These are phyloP conservation scores for Oryzias celebensis DNA, from an alignment of 2,113 vertebrate genomes.

Conservation along the genomic window DNA sequence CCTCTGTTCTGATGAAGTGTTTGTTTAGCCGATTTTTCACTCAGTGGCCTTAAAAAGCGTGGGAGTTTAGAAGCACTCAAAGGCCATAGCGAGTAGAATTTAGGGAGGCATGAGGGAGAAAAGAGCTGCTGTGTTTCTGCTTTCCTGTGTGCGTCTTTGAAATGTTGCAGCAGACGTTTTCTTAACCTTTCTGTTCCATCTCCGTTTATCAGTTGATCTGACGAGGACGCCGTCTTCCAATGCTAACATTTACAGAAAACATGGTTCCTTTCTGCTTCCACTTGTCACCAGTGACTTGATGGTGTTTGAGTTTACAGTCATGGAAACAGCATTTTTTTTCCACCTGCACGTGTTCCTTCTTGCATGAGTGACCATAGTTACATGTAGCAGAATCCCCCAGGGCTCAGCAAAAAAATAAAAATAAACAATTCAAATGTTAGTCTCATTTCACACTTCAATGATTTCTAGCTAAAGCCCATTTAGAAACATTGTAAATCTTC, in stretches of 20 bases:
- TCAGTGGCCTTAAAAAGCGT: slow-evolving; percentile 64
- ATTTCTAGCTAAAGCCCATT: slow-evolving; percentile 51
- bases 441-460: slow-evolving; percentile 66
- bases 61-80: slow-evolving; percentile 68
- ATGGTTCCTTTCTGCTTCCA: background rate
- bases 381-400: slow-evolving; percentile 53
- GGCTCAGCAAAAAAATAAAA: slow-evolving; percentile 35
- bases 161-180: slow-evolving; percentile 53
- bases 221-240: slow-evolving; percentile 28
- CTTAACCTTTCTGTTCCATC: slow-evolving; percentile 51
- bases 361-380: slow-evolving; percentile 39
- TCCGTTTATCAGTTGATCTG: slow-evolving; percentile 25
- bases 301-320: slow-evolving; percentile 16
- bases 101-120: slow-evolving; percentile 26
- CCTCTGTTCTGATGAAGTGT: slow-evolving; percentile 68
- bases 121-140: slow-evolving; percentile 26
- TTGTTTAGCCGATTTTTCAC: slow-evolving; percentile 78
- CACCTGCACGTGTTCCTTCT: slow-evolving; percentile 11
- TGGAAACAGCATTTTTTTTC: slow-evolving; percentile 4
- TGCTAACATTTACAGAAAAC: slow-evolving; percentile 9
- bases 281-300: too few species aligned
- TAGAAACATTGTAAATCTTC: slow-evolving; percentile 52
- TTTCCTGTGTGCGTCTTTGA: slow-evolving; percentile 42
- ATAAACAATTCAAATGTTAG: slow-evolving; percentile 59
- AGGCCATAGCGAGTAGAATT: slow-evolving; percentile 56